phyloP scores from a whole-genome alignment of 2,113 vertebrate genomes.

The Notothenia rossii region DNA sequence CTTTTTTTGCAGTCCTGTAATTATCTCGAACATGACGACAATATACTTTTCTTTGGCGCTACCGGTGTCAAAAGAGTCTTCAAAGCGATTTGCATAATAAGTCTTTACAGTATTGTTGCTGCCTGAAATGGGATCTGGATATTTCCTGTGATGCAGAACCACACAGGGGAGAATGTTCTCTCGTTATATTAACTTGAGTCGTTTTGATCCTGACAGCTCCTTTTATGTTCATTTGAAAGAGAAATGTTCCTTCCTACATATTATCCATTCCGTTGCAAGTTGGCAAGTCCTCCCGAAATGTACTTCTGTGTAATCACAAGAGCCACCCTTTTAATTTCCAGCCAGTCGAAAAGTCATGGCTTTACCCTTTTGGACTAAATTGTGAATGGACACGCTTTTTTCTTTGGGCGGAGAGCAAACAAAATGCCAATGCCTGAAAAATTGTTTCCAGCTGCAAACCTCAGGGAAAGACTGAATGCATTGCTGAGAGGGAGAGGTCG shows the following conservation, averaged over 20 bases:
- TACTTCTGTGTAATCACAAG: constrained; percentile 5
- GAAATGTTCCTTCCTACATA: background rate
- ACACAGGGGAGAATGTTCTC: constrained; percentile 21
- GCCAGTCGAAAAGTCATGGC: constrained; percentile 9
- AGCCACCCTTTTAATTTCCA: constrained; percentile 31
- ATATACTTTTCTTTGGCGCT: constrained; percentile 15
- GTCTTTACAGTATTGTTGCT: constrained; percentile 33
- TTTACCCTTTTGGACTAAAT: constrained; percentile 22
- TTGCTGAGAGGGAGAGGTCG: constrained; percentile 18
- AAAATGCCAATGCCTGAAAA: constrained; percentile 27
- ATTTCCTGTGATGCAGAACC: constrained; percentile 7
- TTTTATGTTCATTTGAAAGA: constrained; percentile 27
- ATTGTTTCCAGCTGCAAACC: constrained; percentile 35
- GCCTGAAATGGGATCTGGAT: constrained; percentile 19
- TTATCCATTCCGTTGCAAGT: constrained; percentile 14
- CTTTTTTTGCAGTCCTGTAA: background rate
- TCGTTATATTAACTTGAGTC: constrained; percentile 15
- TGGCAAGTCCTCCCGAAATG: background rate
- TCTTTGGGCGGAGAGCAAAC: constrained; percentile 9
- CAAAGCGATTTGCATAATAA: constrained; percentile 53
- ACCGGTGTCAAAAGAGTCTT: constrained; percentile 18
- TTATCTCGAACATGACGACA: constrained; percentile 13
- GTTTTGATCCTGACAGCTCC: constrained; percentile 25
- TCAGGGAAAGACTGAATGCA: constrained; percentile 22
- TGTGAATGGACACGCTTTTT: constrained; percentile 28